Base-by-base conservation (phyloP, 2,888 invertebrate species). In the Drosophila borealis region DNA sequence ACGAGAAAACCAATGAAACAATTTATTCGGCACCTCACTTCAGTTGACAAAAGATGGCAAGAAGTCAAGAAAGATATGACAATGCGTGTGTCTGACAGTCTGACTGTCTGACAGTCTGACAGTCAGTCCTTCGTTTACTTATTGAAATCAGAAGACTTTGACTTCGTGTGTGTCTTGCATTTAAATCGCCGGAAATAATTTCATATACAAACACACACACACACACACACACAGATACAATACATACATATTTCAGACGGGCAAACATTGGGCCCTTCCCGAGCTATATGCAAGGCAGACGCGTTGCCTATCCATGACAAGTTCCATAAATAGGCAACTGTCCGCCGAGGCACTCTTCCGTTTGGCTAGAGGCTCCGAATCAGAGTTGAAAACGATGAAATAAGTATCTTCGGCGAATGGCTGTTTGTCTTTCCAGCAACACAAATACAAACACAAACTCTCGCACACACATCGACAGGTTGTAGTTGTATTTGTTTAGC, bases 151-250 rank as follows among this genome's bases (percentile, higher is more conserved):
- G 55, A 64, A 72, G 84, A 62, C 62, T 75, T 78, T 65, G 85
- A 50, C 73, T 87, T 70, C 65, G 80, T 83, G 81, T 85, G 89
- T 80, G 84, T 80, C 89, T 86, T 88, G 85, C 81, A 85, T 85
- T 85, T 85, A 83, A 85, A 85, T 85, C 74, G 75, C 85, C 85
- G 85, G 85, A 85, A 89, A 87, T 87, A 83, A 80, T 84, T 79
- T 81, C 57, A 78, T 74, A 82, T 78, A 74, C 80, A 77, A 74
- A 68, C 59, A 69, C 45, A 59, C 46, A 65, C 48, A 64, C 37
- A 75, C 37, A 59, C 37, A 49, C n/a, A 44, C 17, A 46, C 17
- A 17, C 17, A 17, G 17, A 17, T 17, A 17, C 17, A 14, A 50
- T 45, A 67, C 19, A 44, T 11, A 50, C 25, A 29, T 29, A 29